Percentiles rank a stretch among this genome's conserved stretches.
These are phyloP conservation scores for Ispidina lecontei DNA, from an alignment of 2,797 vertebrate genomes.

Conservation along the genomic window DNA sequence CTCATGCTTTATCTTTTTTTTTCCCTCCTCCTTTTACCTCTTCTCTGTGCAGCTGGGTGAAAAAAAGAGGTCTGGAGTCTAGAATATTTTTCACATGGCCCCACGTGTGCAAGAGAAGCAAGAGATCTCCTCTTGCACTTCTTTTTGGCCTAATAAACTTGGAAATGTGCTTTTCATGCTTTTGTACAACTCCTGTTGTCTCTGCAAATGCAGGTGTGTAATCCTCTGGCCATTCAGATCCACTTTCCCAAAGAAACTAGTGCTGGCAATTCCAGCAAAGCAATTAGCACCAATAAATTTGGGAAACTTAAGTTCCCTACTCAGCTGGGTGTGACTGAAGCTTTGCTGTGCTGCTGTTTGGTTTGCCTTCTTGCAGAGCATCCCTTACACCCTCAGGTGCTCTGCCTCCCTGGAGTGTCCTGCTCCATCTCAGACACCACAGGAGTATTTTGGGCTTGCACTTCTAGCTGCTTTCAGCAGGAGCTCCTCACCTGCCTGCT, in stretches of 20 bases:
- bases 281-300: neutral
- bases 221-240: neutral
- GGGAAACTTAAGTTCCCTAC: conserved; percentile 31
- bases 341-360: neutral
- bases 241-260: neutral
- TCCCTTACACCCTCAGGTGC: neutral
- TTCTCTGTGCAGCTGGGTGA: neutral
- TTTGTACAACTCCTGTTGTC: conserved; percentile 41
- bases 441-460: neutral
- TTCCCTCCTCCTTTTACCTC: neutral
- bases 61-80: conserved; percentile 13
- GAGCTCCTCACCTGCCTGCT: neutral
- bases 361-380: neutral
- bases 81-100: neutral
- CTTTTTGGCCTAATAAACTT: conserved; percentile 53
- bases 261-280: neutral
- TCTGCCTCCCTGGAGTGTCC: neutral
- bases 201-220: neutral
- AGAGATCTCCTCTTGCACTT: neutral
- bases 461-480: neutral
- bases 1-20: neutral
- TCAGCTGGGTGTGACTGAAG: neutral
- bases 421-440: neutral
- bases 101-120: neutral
- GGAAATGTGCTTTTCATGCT: conserved; percentile 25